Base-by-base conservation (phyloP, 2,113 vertebrate species). In the Arothron firmamentum region DNA sequence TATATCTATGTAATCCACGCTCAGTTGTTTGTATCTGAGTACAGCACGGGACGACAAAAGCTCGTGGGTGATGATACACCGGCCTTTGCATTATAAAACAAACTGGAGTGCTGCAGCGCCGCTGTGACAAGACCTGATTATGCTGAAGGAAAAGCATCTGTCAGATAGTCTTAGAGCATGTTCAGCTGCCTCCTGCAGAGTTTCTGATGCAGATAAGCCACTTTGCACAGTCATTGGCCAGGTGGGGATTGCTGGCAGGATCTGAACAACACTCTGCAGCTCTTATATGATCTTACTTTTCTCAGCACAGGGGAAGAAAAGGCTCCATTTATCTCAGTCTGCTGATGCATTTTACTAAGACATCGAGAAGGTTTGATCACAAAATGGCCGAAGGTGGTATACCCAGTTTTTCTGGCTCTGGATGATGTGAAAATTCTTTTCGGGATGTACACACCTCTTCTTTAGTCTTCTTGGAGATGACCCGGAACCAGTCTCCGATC, bases 401-500 rank as follows among this genome's bases (percentile, higher is more conserved):
- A 38, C 8, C 8, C 34, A 9, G 8, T 38, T 38, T 2, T 9
- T 38, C 12, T 38, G 1, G 9, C 34, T 38, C 11, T 38, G 34
- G 34, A 38, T 1, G 34, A 38, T 38, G 34, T 38, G 10, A 38
- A 9, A 12, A 12, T 38, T 2, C 34, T 38, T 38, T 9, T 9
- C 1, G 34, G 3, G 1, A 38, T 42, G 19, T 31, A 57, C 91
- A 69, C 84, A 98, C 97, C 96, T 99, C 97, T 87, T 98, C 97
- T 78, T 98, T 98, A 2, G 97, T 99, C 90, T 98, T 99, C 90
- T 96, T 97, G 18, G 97, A 99, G 77, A 99, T 95, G 66, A 96
- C 96, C 42, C 96, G 91, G 70, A 99, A 92, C 97, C 97, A 99
- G 81, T 99, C 97, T 72, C 97, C 94, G 48, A 99, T 99, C 97